These are phyloP conservation scores for Heteropelma amictum DNA, from an alignment of 2,888 invertebrate genomes.

Conservation along the genomic window DNA sequence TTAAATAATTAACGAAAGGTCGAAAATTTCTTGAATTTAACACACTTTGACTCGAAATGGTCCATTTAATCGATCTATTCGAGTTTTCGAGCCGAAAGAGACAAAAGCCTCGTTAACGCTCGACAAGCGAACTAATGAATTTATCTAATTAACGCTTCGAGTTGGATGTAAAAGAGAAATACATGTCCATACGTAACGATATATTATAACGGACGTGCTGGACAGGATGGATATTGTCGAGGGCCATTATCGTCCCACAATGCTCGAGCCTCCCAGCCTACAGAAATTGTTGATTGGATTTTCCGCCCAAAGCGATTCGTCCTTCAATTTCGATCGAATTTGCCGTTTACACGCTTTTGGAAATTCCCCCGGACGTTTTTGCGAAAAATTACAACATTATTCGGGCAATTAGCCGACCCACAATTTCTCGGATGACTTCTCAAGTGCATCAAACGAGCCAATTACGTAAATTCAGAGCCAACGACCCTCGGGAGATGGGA, in stretches of 20 bases:
- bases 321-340: neutral
- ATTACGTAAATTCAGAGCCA: too few relatives aligned
- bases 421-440: too few relatives aligned
- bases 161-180: conserved; percentile 8
- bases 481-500: too few relatives aligned
- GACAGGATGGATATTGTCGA: conserved; percentile 7
- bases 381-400: too few relatives aligned
- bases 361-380: too few relatives aligned
- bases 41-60: too few relatives aligned
- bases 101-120: neutral
- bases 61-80: neutral
- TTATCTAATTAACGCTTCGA: conserved; percentile 42
- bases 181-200: too few relatives aligned
- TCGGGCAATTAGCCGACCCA: too few relatives aligned
- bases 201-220: neutral
- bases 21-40: too few relatives aligned
- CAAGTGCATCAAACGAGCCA: too few relatives aligned
- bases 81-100: neutral
- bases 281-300: neutral
- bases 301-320: neutral
- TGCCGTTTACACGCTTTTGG: neutral
- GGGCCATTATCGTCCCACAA: conserved; percentile 3
- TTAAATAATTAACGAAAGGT: too few relatives aligned
- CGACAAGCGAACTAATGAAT: conserved; percentile 44
- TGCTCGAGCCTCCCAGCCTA: neutral